Percentiles rank a stretch among this genome's conserved stretches.
Evolutionary conservation across 2,797 vertebrate species (phyloP).

Genomic region (Hybognathus amarus): DNA sequence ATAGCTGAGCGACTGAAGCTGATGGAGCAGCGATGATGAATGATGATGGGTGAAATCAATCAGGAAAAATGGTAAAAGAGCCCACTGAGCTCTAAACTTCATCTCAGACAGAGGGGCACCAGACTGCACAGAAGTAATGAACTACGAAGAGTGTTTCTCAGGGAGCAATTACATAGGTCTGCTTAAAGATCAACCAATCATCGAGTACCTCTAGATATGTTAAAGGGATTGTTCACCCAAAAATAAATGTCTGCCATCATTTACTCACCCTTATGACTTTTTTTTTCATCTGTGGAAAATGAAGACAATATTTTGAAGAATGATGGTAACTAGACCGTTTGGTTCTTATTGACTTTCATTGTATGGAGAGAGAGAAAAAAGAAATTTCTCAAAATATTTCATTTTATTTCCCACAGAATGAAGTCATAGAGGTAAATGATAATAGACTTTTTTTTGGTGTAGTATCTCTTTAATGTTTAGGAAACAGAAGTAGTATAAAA

Average conservation of each 20-base stretch:
- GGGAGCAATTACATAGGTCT: constrained; percentile 4
- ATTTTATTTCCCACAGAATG: not conserved
- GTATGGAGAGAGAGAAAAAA: no score
- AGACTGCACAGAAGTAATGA: constrained; percentile 11
- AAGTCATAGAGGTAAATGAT: not conserved
- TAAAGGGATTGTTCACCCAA: not conserved
- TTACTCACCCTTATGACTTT: not conserved
- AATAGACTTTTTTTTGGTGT: not conserved
- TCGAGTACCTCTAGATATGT: not conserved
- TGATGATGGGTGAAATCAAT: constrained; percentile 29
- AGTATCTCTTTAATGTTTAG: not conserved
- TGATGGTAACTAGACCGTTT: not conserved
- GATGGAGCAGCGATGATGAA: not conserved
- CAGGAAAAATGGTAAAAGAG: constrained; percentile 13
- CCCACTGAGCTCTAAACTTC: constrained; percentile 5
- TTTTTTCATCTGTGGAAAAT: not conserved
- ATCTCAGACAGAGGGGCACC: constrained; percentile 23
- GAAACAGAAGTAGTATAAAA: not conserved
- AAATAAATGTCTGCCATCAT: not conserved
- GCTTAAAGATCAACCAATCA: not conserved
- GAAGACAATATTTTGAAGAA: not conserved
- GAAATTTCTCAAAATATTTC: not conserved
- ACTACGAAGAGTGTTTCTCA: not conserved
- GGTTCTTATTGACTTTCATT: not conserved
- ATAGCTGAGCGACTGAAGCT: constrained; percentile 22